Conservation (phyloP, 2,113 vertebrate genomes). For the Equus przewalskii region DNA sequence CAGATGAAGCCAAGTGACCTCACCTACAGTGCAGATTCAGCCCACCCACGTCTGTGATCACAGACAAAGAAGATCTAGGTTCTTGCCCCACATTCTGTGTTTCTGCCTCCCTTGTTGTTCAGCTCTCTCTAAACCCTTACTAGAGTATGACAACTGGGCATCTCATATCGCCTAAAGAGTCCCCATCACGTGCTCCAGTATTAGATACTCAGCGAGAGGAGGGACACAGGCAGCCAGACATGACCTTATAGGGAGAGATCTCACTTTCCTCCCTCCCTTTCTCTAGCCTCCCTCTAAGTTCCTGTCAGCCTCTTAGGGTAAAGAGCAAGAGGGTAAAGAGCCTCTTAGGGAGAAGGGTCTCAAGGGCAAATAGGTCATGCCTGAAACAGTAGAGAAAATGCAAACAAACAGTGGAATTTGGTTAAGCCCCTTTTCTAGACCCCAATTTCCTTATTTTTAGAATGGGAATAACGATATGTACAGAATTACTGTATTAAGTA, state of each 20-base stretch:
- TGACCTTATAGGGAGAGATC: neutral
- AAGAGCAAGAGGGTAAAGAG: neutral
- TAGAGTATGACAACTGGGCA: neutral
- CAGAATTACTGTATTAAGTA: neutral
- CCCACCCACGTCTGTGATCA: neutral
- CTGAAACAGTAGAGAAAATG: neutral
- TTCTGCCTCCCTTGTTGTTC: neutral
- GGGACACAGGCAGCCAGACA: neutral
- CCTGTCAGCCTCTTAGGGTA: neutral
- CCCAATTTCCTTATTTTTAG: neutral
- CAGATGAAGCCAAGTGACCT: neutral
- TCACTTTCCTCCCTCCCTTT: neutral
- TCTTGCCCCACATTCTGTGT: neutral
- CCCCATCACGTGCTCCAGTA: neutral
- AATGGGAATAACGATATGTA: neutral
- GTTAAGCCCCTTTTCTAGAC: neutral
- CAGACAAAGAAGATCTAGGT: neutral
- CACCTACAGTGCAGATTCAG: neutral
- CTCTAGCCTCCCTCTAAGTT: neutral
- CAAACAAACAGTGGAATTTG: neutral
- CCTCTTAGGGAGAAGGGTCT: neutral
- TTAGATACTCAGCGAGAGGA: neutral
- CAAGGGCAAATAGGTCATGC: neutral
- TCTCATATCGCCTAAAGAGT: neutral
- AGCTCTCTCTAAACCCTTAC: neutral